Base-by-base conservation (phyloP, 2,797 vertebrate genomes). In the Orientallactaga sibirica region DNA sequence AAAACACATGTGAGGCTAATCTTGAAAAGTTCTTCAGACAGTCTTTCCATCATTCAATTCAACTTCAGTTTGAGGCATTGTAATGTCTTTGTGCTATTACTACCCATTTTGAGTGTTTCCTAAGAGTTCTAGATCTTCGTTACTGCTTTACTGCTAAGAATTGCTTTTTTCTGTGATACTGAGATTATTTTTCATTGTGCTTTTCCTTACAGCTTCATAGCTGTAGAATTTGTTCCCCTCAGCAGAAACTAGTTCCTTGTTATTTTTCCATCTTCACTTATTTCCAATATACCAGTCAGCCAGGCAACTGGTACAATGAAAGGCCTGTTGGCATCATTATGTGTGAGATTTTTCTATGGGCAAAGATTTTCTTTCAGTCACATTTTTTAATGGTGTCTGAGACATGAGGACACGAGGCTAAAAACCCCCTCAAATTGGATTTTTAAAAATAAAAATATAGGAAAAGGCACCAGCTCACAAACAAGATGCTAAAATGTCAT, bases 221-320 rank as follows among this genome's bases (percentile, higher is more conserved):
- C 97, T 86, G 20, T 67, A 95, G 61, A 96, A 96, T 97, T 97
- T 96, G 88, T 68, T 48, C 58, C 92, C 88, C 87, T 96, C 71
- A 97, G 83, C 27, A 82, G 88, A 96, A 93, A 94, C 74, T 68
- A 93, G 75, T 91, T 93, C 81, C 96, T 97, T 97, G 97, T 95
- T 91, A 83, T 96, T 96, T 97, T 94, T 93, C 73, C 55, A 33
- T 96, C 93, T 98, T 97, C 96, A 80, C 92, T 97, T 96, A 96
- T 97, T 97, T 97, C 92, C 85, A 95, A 91, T 96, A 94, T 94
- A 92, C 80, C 75, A n/a, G 79, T 97, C 85, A 97, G 93, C 86
- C 91, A 97, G 68, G 87, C 92, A 98, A 94, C 88, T 92, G 96
- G 96, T 97, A 96, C 96, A 97, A 97, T 92, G 80, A 96, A 96